phyloP scores from a whole-genome alignment of 2,888 invertebrate species.

The Hypsopygia costalis region DNA sequence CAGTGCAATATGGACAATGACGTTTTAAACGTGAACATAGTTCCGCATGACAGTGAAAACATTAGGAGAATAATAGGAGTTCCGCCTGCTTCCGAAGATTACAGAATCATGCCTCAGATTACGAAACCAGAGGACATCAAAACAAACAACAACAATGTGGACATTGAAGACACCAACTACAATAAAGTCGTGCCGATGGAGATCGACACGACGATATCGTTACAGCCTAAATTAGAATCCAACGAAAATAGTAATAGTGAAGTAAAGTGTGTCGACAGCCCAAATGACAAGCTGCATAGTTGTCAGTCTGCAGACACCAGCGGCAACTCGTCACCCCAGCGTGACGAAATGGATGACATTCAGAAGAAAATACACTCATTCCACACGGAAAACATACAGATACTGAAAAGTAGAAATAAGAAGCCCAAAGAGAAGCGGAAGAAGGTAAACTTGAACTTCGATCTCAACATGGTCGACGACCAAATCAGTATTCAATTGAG shows the following conservation, averaged over 20 bases:
- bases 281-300: conserved; percentile 57
- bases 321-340: conserved; percentile 71
- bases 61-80: conserved; percentile 70
- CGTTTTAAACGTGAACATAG: conserved; percentile 57
- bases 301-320: conserved; percentile 71
- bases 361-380: conserved; percentile 83
- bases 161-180: conserved; percentile 56
- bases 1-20: conserved; percentile 65
- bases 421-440: conserved; percentile 78
- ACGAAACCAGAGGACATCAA: conserved; percentile 47
- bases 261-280: conserved; percentile 52
- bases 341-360: conserved; percentile 81
- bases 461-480: conserved; percentile 75
- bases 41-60: conserved; percentile 59
- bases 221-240: conserved; percentile 58
- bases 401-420: conserved; percentile 81
- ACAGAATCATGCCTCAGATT: conserved; percentile 43
- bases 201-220: conserved; percentile 60
- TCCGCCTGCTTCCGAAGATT: conserved; percentile 64
- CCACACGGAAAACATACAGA: conserved; percentile 82
- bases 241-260: conserved; percentile 43
- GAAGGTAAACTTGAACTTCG: conserved; percentile 77
- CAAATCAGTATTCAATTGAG: conserved; percentile 73
- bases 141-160: conserved; percentile 61
- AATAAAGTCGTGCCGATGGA: conserved; percentile 70